Percentiles rank a stretch among this genome's conserved stretches.
phyloP scores from a whole-genome alignment of 2,888 invertebrate species.

The Invenusta paracnida region DNA sequence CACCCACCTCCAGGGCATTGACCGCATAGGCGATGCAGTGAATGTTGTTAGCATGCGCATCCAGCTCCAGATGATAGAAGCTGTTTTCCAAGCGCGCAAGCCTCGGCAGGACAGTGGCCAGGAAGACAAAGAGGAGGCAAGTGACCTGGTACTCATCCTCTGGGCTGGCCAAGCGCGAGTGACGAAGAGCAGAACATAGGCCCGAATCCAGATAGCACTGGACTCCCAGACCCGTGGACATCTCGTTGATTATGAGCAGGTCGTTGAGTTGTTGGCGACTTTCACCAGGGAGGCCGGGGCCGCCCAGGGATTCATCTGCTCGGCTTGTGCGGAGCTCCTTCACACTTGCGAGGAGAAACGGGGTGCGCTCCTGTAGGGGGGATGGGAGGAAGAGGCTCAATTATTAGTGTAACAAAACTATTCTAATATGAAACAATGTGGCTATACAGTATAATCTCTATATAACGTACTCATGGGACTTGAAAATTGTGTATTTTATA shows the following conservation, averaged over 20 bases:
- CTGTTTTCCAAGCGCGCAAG: slow-evolving; percentile 67
- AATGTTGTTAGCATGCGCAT: slow-evolving; percentile 84
- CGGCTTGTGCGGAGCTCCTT: not conserved
- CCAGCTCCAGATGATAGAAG: slow-evolving; percentile 39
- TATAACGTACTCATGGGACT: too few species aligned
- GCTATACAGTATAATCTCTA: too few species aligned
- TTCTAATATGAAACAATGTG: too few species aligned
- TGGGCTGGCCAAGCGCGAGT: slow-evolving; percentile 51
- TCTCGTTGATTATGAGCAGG: slow-evolving; percentile 33
- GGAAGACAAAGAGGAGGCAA: slow-evolving; percentile 94
- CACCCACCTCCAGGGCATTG: slow-evolving; percentile 69
- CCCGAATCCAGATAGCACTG: slow-evolving; percentile 31
- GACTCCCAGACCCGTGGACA: slow-evolving; percentile 23
- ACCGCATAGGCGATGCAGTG: slow-evolving; percentile 96
- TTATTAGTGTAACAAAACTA: too few species aligned
- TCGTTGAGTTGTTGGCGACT: not conserved
- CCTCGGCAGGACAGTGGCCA: slow-evolving; percentile 92
- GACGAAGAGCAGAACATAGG: slow-evolving; percentile 17
- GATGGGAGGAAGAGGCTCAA: too few species aligned
- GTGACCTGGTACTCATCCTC: slow-evolving; percentile 88
- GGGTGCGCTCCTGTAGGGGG: slow-evolving; percentile 72
- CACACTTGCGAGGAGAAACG: slow-evolving; percentile 88
- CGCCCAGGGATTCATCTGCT: not conserved
- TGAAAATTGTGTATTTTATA: too few species aligned
- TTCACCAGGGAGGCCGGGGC: not conserved